phyloP scores from a whole-genome alignment of 2,888 invertebrate genomes.

The Caenorhabditis becei region DNA sequence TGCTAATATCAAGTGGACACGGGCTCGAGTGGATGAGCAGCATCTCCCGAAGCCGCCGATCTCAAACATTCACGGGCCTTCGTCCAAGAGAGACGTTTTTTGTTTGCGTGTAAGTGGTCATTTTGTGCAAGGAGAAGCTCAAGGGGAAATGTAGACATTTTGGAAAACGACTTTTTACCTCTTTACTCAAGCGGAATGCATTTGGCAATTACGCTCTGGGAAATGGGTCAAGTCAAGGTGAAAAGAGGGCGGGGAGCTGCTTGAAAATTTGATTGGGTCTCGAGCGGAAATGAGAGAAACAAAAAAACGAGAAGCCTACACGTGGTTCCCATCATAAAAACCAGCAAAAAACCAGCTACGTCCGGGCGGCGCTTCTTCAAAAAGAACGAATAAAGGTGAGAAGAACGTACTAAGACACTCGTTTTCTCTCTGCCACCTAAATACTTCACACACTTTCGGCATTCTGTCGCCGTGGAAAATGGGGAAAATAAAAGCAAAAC shows the following conservation, averaged over 20 bases:
- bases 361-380: slow-evolving; percentile 19
- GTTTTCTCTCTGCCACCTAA: slow-evolving; percentile 14
- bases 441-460: slow-evolving; percentile 21
- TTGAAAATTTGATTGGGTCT: neutral
- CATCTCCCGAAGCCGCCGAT: slow-evolving; percentile 9
- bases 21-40: slow-evolving; percentile 46
- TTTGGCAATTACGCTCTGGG: slow-evolving; percentile 4
- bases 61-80: slow-evolving; percentile 9
- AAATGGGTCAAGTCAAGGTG: slow-evolving; percentile 11
- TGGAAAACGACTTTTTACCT: neutral
- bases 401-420: slow-evolving; percentile 25
- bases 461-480: neutral
- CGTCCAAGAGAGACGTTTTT: slow-evolving; percentile 2
- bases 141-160: neutral
- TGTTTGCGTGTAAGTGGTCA: slow-evolving; percentile 3
- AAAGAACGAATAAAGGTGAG: slow-evolving; percentile 29
- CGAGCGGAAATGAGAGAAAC: neutral
- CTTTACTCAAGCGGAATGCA: slow-evolving; percentile 16
- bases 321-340: slow-evolving; percentile 16
- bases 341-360: neutral
- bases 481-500: slow-evolving; percentile 9
- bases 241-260: slow-evolving; percentile 10
- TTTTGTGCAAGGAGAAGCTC: neutral
- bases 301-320: neutral
- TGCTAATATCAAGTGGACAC: slow-evolving; percentile 41